Conservation (phyloP, 2,888 invertebrate genomes). For the Bugula neritina region DNA sequence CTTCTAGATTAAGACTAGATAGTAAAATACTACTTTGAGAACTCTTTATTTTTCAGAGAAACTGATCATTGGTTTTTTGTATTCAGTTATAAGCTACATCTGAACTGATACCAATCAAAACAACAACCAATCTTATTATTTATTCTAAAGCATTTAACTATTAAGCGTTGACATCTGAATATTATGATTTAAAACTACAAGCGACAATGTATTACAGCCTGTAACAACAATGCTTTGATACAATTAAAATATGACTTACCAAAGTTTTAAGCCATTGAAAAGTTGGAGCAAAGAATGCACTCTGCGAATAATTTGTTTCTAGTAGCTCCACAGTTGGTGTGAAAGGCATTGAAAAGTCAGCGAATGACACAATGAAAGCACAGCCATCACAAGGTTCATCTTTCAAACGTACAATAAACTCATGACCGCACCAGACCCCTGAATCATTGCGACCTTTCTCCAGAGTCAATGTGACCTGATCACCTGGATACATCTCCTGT, state of each 20-base stretch:
- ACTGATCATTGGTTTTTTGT: no score
- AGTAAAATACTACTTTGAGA: no score
- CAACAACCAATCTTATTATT: no score
- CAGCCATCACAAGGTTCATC: neutral
- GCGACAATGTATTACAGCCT: no score
- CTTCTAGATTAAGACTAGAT: no score
- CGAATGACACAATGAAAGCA: neutral
- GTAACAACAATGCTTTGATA: no score
- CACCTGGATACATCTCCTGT: neutral
- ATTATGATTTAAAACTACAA: no score
- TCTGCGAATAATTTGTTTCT: neutral
- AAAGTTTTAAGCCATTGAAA: neutral
- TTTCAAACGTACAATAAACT: neutral
- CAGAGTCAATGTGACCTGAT: neutral
- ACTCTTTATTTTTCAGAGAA: no score
- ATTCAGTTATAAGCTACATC: no score
- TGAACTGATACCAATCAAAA: no score
- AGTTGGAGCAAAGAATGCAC: neutral
- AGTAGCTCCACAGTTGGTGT: neutral
- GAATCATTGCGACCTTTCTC: neutral
- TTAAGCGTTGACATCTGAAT: no score
- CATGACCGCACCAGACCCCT: neutral
- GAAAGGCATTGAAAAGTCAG: neutral
- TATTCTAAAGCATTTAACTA: no score
- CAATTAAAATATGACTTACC: neutral